A percentile compares a stretch with the other conserved stretches of the same genome.
Conservation (phyloP, 2,113 vertebrate species). For the Cichladusa arquata region DNA sequence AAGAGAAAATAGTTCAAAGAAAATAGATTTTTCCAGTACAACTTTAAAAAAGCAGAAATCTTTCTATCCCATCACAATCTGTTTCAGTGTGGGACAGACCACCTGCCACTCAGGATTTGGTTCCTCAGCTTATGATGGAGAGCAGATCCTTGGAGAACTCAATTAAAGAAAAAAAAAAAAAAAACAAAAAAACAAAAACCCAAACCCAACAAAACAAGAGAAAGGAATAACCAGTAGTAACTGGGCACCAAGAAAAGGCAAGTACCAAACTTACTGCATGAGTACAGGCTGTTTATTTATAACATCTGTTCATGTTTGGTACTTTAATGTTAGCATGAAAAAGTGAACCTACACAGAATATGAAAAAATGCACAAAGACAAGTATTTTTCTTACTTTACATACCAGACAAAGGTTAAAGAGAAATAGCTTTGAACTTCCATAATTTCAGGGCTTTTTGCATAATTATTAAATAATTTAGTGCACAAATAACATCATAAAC, state of each 20-base stretch:
- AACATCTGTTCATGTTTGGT: neutral
- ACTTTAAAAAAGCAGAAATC: neutral
- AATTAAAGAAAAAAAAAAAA: neutral
- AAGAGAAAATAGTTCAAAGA: neutral
- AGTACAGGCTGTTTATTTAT: neutral
- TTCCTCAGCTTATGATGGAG: neutral
- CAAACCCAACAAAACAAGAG: neutral
- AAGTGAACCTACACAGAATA: neutral
- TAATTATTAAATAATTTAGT: conserved; percentile 27
- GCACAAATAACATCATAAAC: neutral
- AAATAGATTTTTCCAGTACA: neutral
- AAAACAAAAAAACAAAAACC: too few species aligned
- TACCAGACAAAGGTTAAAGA: neutral
- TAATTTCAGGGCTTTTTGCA: conserved; percentile 3
- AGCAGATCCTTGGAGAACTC: neutral
- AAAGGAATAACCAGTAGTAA: neutral
- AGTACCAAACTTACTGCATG: neutral
- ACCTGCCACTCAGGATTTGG: neutral
- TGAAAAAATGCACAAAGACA: neutral
- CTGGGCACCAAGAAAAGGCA: neutral
- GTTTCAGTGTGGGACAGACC: neutral
- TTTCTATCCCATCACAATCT: neutral
- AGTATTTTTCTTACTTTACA: neutral
- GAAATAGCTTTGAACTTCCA: conserved; percentile 13
- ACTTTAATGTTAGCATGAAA: neutral